Percentiles rank a stretch among this genome's conserved stretches.
Conservation (phyloP, 2,888 invertebrate species). For the Dorcus parallelipipedus region DNA sequence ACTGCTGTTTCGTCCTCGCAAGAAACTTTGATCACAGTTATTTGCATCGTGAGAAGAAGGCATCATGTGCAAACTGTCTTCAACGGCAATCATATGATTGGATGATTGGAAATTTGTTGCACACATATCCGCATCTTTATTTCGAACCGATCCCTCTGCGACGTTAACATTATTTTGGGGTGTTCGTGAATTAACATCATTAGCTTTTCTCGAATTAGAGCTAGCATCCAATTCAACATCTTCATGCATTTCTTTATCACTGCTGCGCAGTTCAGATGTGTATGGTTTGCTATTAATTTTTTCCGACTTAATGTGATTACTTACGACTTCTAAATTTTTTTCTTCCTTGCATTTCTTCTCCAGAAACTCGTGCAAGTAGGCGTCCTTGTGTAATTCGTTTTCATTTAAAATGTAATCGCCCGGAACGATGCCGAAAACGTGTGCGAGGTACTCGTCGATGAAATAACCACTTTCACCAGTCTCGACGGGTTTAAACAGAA, state of each 20-base stretch:
- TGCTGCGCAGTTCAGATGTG: not conserved
- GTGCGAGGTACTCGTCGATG: conserved; percentile 39
- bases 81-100: no score
- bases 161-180: not conserved
- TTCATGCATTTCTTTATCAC: not conserved
- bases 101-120: no score
- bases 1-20: no score
- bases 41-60: no score
- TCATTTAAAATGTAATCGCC: conserved; percentile 43
- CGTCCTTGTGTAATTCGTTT: conserved; percentile 39
- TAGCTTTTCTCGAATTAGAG: not conserved
- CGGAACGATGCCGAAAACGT: conserved; percentile 38
- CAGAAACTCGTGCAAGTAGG: conserved; percentile 30
- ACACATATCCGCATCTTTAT: not conserved
- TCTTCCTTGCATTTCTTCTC: conserved; percentile 8
- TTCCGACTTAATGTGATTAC: conserved; percentile 2
- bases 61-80: no score
- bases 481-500: conserved; percentile 37
- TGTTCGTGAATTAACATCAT: not conserved
- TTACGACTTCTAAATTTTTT: not conserved
- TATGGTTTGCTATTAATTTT: not conserved
- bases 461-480: conserved; percentile 33
- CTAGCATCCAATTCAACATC: not conserved
- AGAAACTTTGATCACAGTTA: no score
- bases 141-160: not conserved